These are phyloP conservation scores for Thunnus albacares DNA, from an alignment of 2,797 vertebrate genomes.

Conservation along the genomic window DNA sequence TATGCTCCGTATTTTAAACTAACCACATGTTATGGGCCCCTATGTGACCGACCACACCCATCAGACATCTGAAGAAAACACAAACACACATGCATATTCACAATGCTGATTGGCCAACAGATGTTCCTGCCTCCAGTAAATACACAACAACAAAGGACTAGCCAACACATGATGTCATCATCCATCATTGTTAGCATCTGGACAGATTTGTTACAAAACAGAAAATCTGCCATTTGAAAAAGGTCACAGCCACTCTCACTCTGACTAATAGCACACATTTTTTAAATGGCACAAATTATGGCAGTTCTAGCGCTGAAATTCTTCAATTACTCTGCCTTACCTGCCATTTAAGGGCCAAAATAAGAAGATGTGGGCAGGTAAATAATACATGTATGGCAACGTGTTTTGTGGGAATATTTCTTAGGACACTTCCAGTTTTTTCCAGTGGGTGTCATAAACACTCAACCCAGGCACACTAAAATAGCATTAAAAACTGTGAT, in stretches of 20 bases:
- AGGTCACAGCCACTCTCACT: slow-evolving; percentile 9
- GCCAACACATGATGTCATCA: slow-evolving; percentile 28
- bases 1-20: neutral
- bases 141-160: slow-evolving; percentile 22
- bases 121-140: slow-evolving; percentile 36
- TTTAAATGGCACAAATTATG: slow-evolving; percentile 23
- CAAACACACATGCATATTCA: slow-evolving; percentile 11
- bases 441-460: slow-evolving; percentile 39
- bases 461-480: slow-evolving; percentile 18
- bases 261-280: neutral
- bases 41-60: slow-evolving; percentile 14
- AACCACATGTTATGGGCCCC: neutral
- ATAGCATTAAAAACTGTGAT: neutral
- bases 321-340: slow-evolving; percentile 2
- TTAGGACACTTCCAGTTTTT: neutral
- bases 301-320: neutral
- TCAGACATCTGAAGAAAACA: slow-evolving; percentile 4
- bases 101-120: slow-evolving; percentile 9
- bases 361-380: neutral
- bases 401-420: slow-evolving; percentile 24
- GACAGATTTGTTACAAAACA: slow-evolving; percentile 41
- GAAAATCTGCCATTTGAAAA: slow-evolving; percentile 40
- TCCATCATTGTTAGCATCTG: slow-evolving; percentile 12
- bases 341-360: slow-evolving; percentile 37
- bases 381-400: neutral